Evolutionary conservation across 2,113 vertebrate species (phyloP).

Genomic region (Otolemur garnettii): DNA sequence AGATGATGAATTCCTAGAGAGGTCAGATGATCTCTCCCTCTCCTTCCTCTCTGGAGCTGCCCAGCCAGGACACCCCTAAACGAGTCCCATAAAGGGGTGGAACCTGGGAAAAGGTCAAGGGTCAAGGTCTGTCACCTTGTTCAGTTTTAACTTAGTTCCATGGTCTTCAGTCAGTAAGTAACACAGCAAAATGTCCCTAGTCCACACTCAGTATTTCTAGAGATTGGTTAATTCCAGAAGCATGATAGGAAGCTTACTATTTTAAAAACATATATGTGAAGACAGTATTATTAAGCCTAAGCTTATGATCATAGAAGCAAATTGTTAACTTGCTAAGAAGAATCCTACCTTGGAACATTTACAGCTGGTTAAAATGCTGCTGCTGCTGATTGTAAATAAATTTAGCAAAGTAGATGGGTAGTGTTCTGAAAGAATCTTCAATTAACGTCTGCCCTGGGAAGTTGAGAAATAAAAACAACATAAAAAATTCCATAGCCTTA

Average conservation of each 20-base stretch:
- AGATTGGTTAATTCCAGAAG: background rate
- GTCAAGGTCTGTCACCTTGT: background rate
- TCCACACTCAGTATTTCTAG: background rate
- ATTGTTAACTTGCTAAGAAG: background rate
- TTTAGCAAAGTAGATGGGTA: conserved; percentile 16
- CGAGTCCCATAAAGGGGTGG: background rate
- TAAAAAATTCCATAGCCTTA: background rate
- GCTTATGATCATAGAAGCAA: conserved; percentile 2
- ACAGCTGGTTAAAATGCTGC: background rate
- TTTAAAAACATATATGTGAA: background rate
- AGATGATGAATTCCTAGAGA: background rate
- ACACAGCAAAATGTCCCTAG: background rate
- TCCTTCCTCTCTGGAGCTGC: background rate
- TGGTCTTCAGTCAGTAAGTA: background rate
- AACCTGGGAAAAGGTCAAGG: background rate
- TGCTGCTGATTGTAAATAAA: background rate
- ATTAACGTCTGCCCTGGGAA: background rate
- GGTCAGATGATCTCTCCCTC: background rate
- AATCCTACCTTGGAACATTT: conserved; percentile 26
- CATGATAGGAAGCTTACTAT: background rate
- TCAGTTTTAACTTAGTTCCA: background rate
- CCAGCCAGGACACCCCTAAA: background rate
- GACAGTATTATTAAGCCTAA: conserved; percentile 37
- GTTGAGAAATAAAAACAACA: background rate
- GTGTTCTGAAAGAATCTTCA: conserved; percentile 20